These are phyloP conservation scores for Brachionus koreanus DNA, from an alignment of 1,140 invertebrate species.

Conservation along the genomic window DNA sequence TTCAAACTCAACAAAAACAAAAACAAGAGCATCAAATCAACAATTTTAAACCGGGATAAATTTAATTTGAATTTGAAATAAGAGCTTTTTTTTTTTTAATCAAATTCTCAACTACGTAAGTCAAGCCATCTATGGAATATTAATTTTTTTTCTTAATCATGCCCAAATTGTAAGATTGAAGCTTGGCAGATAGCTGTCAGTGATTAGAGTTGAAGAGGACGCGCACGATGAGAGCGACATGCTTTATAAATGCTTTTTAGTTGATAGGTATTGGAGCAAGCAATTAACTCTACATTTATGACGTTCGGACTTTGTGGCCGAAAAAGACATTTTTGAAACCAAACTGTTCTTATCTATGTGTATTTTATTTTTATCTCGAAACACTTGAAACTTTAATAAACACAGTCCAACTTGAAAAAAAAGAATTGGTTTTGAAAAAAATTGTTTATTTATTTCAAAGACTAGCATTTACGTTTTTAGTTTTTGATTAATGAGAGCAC, in stretches of 20 bases:
- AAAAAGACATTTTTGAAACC: background rate
- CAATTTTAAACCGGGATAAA: conserved; percentile 5
- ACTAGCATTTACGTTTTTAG: conserved; percentile 30
- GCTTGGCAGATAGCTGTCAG: no score
- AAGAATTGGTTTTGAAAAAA: conserved; percentile 27
- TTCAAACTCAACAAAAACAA: conserved; percentile 1
- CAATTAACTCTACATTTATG: background rate
- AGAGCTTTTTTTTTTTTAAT: background rate
- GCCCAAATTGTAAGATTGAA: background rate
- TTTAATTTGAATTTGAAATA: conserved; percentile 27
- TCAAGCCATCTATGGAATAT: conserved; percentile 34
- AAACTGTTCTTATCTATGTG: background rate
- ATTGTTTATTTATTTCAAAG: conserved; percentile 38
- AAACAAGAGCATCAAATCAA: background rate
- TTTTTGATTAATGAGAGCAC: conserved; percentile 30
- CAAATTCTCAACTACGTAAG: conserved; percentile 3
- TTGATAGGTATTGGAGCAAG: background rate
- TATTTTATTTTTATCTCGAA: conserved; percentile 7
- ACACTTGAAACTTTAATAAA: conserved; percentile 27
- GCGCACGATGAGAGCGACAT: no score
- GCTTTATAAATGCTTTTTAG: no score
- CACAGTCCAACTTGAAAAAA: background rate
- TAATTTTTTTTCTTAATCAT: conserved; percentile 20
- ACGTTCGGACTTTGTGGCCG: background rate
- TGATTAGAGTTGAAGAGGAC: no score